Evolutionary conservation across 2,888 invertebrate genomes (phyloP).

Genomic region (Drosophila sordidapex): DNA sequence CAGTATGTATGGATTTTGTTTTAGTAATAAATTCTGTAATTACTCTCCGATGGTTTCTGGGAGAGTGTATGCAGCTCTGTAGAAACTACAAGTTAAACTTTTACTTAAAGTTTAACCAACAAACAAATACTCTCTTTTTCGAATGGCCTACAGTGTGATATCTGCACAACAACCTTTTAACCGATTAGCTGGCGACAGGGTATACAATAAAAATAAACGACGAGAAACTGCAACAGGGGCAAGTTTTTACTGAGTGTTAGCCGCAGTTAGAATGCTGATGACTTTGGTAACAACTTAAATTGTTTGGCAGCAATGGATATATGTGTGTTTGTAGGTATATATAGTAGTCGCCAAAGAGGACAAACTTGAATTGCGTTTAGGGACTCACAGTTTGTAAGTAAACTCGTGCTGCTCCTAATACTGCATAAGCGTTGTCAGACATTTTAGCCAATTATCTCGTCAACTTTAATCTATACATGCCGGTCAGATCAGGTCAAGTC

Average conservation of each 20-base stretch:
- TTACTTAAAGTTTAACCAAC: background rate
- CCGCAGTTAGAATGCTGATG: conserved; percentile 71
- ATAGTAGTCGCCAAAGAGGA: conserved; percentile 22
- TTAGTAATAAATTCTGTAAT: background rate
- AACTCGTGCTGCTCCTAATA: conserved; percentile 37
- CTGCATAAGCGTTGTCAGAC: conserved; percentile 30
- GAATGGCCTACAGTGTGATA: background rate
- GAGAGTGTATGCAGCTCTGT: background rate
- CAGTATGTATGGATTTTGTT: background rate
- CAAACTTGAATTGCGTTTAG: conserved; percentile 71
- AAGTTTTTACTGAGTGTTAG: conserved; percentile 53
- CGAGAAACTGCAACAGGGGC: conserved; percentile 60
- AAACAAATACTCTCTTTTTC: background rate
- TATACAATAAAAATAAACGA: background rate
- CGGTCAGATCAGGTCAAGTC: background rate
- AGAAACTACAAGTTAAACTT: background rate
- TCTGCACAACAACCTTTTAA: background rate
- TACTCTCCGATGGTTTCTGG: background rate
- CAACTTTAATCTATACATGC: conserved; percentile 19
- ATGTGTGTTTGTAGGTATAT: background rate
- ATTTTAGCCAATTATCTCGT: conserved; percentile 42
- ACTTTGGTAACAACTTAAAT: conserved; percentile 81
- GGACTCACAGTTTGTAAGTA: conserved; percentile 53
- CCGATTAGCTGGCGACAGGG: background rate
- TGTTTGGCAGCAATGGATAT: conserved; percentile 70